Base-by-base conservation (phyloP, 2,888 invertebrate genomes). In the Sphaerophoria taeniata region DNA sequence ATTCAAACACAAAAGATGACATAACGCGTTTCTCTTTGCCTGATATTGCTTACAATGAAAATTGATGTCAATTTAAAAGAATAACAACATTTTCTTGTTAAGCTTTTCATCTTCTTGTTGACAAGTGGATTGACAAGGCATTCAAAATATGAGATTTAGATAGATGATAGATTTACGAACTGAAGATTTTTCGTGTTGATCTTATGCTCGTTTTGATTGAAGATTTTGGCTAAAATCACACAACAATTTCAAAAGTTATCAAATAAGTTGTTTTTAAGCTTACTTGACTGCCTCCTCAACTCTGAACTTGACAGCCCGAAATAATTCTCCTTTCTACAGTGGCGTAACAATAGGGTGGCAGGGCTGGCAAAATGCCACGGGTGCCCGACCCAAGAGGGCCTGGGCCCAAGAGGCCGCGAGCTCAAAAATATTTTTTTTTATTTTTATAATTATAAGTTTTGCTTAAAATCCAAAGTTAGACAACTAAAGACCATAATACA, bases 51-150 rank as follows among this genome's bases (percentile, higher is more conserved):
- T 67, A 5, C 51, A 58, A 53, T 9, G 61, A 31, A 65, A 79
- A 82, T 74, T 78, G 63, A 70, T 75, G 53, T 60, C 79, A 79
- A 84, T 84, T 84, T 74, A 84, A 67, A 58, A 53, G 71, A 79
- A 71, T 74, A 74, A 83, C 47, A 43, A 71, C 11, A 47, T 79
- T 71, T 79, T 79, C 79, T 71, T 12, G 14, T 7, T 49, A 12
- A 16, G 24, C 12, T 49, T 49, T 49, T 60, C 3, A 14, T 49
- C 67, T 56, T 39, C n/a, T 3, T 56, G 67, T 55, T 70, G 61
- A 47, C 55, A 53, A 65, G 58, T 60, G 58, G 31, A 43, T 12
- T 43, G 58, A 36, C 45, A 16, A 63, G 24, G 31, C 34, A 56
- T 74, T 74, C 58, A 75, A 56, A 24, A 34, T 14, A 5, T n/a